Evolutionary conservation across 2,113 vertebrate species (phyloP), one percentile per base, ranked within the genome.

Genomic region (Sprattus sprattus): DNA sequence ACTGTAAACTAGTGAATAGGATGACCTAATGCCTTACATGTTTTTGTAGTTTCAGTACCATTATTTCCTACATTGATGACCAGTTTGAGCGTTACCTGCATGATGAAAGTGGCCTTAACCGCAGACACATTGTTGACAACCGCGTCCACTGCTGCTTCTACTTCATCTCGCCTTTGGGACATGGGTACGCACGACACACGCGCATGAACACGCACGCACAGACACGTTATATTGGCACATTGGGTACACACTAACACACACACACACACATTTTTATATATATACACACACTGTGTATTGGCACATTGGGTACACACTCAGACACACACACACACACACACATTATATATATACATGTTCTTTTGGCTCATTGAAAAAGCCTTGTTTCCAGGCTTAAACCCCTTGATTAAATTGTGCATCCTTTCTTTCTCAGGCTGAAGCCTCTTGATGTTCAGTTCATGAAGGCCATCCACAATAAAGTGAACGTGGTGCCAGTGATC

Each of bases 71-170:
- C 92, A 98, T 99, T 0, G 98, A 99, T 50, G 98, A 99, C 89
- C 98, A 99, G 91, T 99, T 99, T 90, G 98, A 99, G 84, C 96
- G 98, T 11, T 99, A 99, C 88, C 96, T 99, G 88, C 98, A 99
- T 0, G 98, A 99, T 1, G 98, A 99, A 94, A 99, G 98, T 20
- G 98, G 98, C 6, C 90, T 99, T 84, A 99, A 99, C 91, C 94
- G 98, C 11, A 94, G 98, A 1, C 98, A 99, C 91, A 99, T 99
- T 57, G 91, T 99, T 10, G 98, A 99, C 90, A 99, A 99, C 88
- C 93, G 98, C 2, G 98, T 99, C 85, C 98, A 99, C 90, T 99
- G 98, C 93, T 99, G 98, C 93, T 99, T 99, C 92, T 99, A 99
- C 90, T 99, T 99, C 88, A 98, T 99, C 89, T 99, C 98, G 2